phyloP scores from a whole-genome alignment of 2,888 invertebrate species.

The Mimumesa dahlbomi region DNA sequence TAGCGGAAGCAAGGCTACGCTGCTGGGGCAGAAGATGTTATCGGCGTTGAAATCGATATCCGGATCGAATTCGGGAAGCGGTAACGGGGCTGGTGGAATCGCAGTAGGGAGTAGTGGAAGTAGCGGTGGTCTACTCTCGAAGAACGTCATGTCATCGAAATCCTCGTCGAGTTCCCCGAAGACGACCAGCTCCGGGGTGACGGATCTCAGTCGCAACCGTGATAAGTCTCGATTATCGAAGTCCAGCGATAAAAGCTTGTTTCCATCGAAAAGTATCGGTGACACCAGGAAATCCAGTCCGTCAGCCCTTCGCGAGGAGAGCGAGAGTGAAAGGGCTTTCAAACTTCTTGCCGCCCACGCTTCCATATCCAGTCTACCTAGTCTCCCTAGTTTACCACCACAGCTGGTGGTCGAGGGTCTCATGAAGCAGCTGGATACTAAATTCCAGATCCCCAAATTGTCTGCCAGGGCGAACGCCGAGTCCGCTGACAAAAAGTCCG shows the following conservation, averaged over 20 bases:
- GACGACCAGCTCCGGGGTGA: constrained; percentile 80
- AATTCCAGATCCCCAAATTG: constrained; percentile 93
- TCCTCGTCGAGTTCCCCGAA: constrained; percentile 84
- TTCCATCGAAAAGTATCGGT: constrained; percentile 81
- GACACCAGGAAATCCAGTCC: constrained; percentile 86
- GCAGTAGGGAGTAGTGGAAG: constrained; percentile 49
- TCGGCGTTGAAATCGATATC: constrained; percentile 73
- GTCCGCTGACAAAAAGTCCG: constrained; percentile 61
- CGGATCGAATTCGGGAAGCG: constrained; percentile 66
- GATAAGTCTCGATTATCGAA: constrained; percentile 85
- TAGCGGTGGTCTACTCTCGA: constrained; percentile 62
- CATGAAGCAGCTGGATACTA: constrained; percentile 89
- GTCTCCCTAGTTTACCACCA: constrained; percentile 82
- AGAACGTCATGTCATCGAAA: constrained; percentile 66
- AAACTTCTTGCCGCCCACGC: constrained; percentile 83
- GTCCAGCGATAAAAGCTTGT: constrained; percentile 85
- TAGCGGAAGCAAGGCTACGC: constrained; percentile 76
- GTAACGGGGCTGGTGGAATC: constrained; percentile 39
- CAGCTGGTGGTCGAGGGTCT: constrained; percentile 87
- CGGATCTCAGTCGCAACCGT: constrained; percentile 84
- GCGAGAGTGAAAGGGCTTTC: constrained; percentile 84
- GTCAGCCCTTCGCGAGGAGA: constrained; percentile 84
- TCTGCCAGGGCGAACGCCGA: constrained; percentile 82
- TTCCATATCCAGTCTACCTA: constrained; percentile 80
- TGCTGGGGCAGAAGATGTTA: constrained; percentile 72